Percentiles rank a stretch among this genome's conserved stretches.
Evolutionary conservation across 2,888 invertebrate species (phyloP).

Genomic region (Stomorhina lunata): DNA sequence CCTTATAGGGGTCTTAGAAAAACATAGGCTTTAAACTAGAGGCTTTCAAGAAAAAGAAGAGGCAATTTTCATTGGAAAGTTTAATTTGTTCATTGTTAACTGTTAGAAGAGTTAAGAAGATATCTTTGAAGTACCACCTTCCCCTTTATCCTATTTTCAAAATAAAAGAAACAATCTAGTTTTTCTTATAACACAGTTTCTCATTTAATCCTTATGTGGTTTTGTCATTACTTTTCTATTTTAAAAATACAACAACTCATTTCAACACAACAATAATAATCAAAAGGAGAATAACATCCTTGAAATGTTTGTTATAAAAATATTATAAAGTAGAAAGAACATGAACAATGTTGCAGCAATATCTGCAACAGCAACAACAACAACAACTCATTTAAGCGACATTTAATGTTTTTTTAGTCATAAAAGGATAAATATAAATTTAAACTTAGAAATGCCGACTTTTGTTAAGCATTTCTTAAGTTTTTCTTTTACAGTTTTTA

Average conservation of each 20-base stretch:
- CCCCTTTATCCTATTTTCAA: no score
- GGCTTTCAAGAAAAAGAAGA: no score
- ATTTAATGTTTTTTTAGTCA: background rate
- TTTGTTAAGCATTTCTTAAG: no score
- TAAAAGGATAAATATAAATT: background rate
- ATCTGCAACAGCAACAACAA: background rate
- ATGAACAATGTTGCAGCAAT: conserved; percentile 5
- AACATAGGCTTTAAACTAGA: no score
- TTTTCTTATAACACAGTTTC: no score
- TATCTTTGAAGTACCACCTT: background rate
- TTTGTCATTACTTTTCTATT: background rate
- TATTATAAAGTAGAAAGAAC: background rate
- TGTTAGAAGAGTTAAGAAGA: no score
- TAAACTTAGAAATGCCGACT: no score
- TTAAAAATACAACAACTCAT: background rate
- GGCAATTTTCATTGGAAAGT: no score
- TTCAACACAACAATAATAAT: background rate
- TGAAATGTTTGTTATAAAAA: conserved; percentile 7
- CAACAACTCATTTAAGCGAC: conserved; percentile 12
- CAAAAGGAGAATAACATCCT: conserved; percentile 28
- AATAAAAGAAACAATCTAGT: background rate
- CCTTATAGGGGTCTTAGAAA: no score
- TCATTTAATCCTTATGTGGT: no score
- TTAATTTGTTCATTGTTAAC: no score
- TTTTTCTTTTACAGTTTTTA: no score